phyloP scores from a whole-genome alignment of 1,140 invertebrate genomes.

The Micrasema longulum region DNA sequence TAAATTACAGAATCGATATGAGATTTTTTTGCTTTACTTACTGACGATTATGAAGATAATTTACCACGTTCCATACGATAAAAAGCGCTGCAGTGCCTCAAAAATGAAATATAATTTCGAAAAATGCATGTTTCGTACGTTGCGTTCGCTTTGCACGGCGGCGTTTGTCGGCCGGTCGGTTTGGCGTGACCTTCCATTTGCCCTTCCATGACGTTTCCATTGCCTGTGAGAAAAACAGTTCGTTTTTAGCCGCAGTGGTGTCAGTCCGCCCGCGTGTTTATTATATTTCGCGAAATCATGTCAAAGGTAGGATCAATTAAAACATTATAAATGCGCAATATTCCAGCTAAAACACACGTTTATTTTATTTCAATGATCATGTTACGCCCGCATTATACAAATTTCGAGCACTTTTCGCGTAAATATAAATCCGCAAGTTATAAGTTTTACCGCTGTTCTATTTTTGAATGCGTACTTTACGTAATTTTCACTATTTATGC shows the following conservation, averaged over 20 bases:
- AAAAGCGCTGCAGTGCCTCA: no score
- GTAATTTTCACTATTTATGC: background rate
- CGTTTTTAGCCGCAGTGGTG: slow-evolving; percentile 21
- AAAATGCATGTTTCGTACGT: no score
- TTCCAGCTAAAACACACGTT: background rate
- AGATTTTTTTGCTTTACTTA: no score
- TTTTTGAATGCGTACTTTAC: slow-evolving; percentile 11
- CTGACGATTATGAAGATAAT: no score
- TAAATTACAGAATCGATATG: no score
- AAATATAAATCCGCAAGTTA: background rate
- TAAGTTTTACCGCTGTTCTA: slow-evolving; percentile 15
- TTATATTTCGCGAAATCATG: slow-evolving; percentile 19
- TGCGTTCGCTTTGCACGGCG: no score
- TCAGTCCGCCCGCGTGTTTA: background rate
- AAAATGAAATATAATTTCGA: no score
- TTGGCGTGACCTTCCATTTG: slow-evolving; percentile 44
- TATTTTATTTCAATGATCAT: slow-evolving; percentile 1
- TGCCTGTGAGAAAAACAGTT: slow-evolving; percentile 23
- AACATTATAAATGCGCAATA: background rate
- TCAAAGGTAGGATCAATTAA: slow-evolving; percentile 24
- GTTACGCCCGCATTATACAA: slow-evolving; percentile 5
- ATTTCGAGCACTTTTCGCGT: slow-evolving; percentile 6
- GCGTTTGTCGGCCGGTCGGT: no score
- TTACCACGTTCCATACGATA: no score
- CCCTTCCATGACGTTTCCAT: slow-evolving; percentile 33